These are phyloP conservation scores for Chironomus tentans DNA, from an alignment of 2,888 invertebrate species.

Conservation along the genomic window DNA sequence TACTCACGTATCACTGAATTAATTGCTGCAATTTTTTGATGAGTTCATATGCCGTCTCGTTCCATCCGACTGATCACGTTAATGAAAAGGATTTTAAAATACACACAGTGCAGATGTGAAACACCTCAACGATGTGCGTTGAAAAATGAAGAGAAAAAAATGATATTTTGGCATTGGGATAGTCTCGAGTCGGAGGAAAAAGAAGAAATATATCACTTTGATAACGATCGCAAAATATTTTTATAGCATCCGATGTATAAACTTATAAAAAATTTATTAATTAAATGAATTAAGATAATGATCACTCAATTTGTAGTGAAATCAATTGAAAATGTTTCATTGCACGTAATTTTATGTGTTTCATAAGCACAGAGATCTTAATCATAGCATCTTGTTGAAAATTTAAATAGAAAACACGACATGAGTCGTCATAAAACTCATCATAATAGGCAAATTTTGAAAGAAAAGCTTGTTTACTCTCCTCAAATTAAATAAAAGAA, in stretches of 20 bases:
- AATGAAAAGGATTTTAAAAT: constrained; percentile 16
- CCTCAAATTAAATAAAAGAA: too few relatives aligned
- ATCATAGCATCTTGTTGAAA: too few relatives aligned
- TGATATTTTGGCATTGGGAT: constrained; percentile 3
- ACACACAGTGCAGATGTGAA: neutral
- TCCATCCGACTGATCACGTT: neutral
- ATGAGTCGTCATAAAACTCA: too few relatives aligned
- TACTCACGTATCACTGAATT: neutral
- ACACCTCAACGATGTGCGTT: neutral
- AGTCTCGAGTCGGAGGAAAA: neutral
- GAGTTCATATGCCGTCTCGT: neutral
- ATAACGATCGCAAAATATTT: neutral
- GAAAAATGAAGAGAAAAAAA: neutral
- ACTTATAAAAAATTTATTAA: neutral
- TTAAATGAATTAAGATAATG: constrained; percentile 3
- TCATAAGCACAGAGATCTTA: too few relatives aligned
- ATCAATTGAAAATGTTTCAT: neutral
- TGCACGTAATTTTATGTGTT: too few relatives aligned
- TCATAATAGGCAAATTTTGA: too few relatives aligned
- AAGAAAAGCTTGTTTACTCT: too few relatives aligned
- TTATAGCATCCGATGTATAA: neutral
- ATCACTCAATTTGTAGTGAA: neutral
- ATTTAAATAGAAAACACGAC: too few relatives aligned
- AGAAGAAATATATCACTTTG: neutral
- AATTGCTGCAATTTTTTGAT: constrained; percentile 1